Base-by-base conservation (phyloP, 1,140 invertebrate genomes). In the Orchesella cincta region DNA sequence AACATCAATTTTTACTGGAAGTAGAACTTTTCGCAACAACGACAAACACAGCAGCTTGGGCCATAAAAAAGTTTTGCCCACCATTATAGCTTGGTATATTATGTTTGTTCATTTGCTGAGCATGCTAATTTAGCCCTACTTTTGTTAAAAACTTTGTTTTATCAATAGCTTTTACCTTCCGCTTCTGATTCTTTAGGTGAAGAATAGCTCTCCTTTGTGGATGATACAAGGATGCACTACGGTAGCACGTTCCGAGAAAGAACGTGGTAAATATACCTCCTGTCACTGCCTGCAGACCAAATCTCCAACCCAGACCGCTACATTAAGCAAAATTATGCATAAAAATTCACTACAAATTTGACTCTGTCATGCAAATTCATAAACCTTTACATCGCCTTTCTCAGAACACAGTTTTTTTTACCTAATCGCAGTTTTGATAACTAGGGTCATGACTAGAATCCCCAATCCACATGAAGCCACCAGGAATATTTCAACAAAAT, bases 101-200 rank as follows among this genome's bases (percentile, higher is more conserved):
- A n/a, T n/a, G n/a, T n/a, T n/a, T n/a, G n/a, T n/a, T n/a, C n/a
- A n/a, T n/a, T n/a, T n/a, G n/a, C n/a, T n/a, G n/a, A n/a, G n/a
- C n/a, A n/a, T n/a, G n/a, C n/a, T n/a, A n/a, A n/a, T n/a, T n/a
- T n/a, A n/a, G n/a, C n/a, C n/a, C n/a, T n/a, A n/a, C n/a, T n/a
- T n/a, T n/a, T n/a, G n/a, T n/a, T n/a, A n/a, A n/a, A n/a, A n/a
- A n/a, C n/a, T n/a, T n/a, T n/a, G n/a, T n/a, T n/a, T n/a, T n/a
- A n/a, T n/a, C n/a, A n/a, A n/a, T n/a, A n/a, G n/a, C n/a, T n/a
- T 84, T 83, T 18, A 87, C 83, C 77, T 94, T 94, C 54, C 93
- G 87, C 83, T 94, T 93, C 85, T 96, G 94, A 84, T 93, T 94
- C 85, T 96, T 96, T 75, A 96, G 89, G 83, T 96, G 94, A n/a